phyloP scores from a whole-genome alignment of 2,113 vertebrate genomes.

The Corythornis cristatus region DNA sequence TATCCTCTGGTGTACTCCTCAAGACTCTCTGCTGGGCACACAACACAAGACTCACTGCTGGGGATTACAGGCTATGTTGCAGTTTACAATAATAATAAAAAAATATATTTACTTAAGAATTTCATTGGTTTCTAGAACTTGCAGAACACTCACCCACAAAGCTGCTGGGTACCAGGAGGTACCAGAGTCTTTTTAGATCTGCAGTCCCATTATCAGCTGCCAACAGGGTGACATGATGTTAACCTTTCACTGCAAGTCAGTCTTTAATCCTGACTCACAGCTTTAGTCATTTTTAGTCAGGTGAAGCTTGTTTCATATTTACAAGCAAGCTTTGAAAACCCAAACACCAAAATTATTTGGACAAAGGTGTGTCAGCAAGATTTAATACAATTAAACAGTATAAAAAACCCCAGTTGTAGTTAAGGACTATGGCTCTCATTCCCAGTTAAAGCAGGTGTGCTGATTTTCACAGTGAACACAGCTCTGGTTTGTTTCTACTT shows the following conservation, averaged over 20 bases:
- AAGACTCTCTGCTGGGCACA: fast-evolving
- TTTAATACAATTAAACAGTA: neutral
- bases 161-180: neutral
- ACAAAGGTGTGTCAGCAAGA: neutral
- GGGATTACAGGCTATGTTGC: neutral
- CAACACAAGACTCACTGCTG: fast-evolving
- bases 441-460: neutral
- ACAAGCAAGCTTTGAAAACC: neutral
- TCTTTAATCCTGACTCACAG: neutral
- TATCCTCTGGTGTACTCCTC: neutral
- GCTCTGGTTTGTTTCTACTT: neutral
- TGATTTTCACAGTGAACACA: fast-evolving
- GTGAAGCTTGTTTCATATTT: neutral
- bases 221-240: neutral
- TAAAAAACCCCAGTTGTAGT: neutral
- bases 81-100: neutral
- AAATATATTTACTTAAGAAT: neutral
- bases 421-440: fast-evolving
- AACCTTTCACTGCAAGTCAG: neutral
- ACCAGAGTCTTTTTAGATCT: neutral
- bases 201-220: neutral
- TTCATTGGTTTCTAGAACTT: neutral
- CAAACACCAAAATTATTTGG: fast-evolving
- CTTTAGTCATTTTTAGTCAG: neutral
- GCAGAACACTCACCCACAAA: fast-evolving